These are phyloP conservation scores for Progne subis DNA, from an alignment of 2,113 vertebrate genomes.

Conservation along the genomic window DNA sequence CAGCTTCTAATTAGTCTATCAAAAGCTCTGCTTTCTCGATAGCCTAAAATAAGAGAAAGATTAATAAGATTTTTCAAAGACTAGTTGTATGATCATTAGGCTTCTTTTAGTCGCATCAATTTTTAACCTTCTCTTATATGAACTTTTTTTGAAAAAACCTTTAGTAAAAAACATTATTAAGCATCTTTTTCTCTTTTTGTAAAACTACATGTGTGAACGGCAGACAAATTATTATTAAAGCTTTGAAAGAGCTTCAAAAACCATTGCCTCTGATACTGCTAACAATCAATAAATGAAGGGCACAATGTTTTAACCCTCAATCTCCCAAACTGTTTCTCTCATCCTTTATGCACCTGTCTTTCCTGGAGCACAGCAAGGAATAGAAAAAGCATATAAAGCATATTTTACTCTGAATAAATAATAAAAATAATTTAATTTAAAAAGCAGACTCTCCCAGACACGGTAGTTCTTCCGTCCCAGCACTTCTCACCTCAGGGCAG, in stretches of 20 bases:
- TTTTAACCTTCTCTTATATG: constrained; percentile 43
- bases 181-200: not conserved
- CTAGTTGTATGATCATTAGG: not conserved
- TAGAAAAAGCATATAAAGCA: not conserved
- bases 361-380: not conserved
- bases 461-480: not conserved
- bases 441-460: rapidly evolving
- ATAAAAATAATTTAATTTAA: not conserved
- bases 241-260: constrained; percentile 22
- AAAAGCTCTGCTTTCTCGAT: constrained; percentile 28
- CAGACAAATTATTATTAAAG: not conserved
- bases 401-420: not conserved
- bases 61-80: constrained; percentile 37
- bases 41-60: constrained; percentile 15
- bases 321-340: not conserved
- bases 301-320: not conserved
- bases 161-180: constrained; percentile 30
- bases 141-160: not conserved
- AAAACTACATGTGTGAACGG: not conserved
- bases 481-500: not conserved
- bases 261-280: not conserved
- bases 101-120: constrained; percentile 15
- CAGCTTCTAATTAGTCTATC: constrained; percentile 54
- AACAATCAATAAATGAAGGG: not conserved
- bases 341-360: not conserved